Evolutionary conservation across 2,888 invertebrate genomes (phyloP), one percentile per base, ranked within the genome.

Genomic region (Rambutsinella grinnellia): DNA sequence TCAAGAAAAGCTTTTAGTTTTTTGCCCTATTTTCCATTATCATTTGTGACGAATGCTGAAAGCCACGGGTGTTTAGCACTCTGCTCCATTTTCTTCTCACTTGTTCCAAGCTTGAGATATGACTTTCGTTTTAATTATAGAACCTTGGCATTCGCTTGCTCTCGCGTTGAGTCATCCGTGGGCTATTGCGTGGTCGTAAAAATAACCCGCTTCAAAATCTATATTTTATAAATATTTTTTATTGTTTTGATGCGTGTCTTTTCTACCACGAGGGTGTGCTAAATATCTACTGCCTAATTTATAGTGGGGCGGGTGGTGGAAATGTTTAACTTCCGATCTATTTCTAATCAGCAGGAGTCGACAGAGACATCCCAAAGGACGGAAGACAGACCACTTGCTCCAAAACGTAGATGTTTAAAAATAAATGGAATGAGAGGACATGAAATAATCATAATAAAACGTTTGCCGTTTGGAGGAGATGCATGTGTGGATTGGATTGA

Each of bases 61-160:
- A 49, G 54, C 13, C 10, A 54, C 8, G 8, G 23, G 17, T 21
- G 21, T 54, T 54, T 54, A 10, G 17, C 8, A n/a, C n/a, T n/a
- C n/a, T n/a, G n/a, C n/a, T n/a, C n/a, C n/a, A n/a, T n/a, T n/a
- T 23, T 17, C 54, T 54, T 54, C 8, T 23, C 15, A 54, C 23
- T 54, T 21, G 5, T 15, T 23, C 21, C 36, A n/a, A n/a, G n/a
- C n/a, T n/a, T 54, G 23, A 17, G 19, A 36, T 36, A 36, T 36
- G 36, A 23, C 21, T 54, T 23, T 23, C 19, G 23, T 54, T 68
- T 68, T 76, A 76, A 76, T 76, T 76, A 76, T 69, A 76, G 75
- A 76, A 76, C 75, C 75, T 76, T 76, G 75, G 75, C 75, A 76
- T 69, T 76, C 75, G 58, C 56, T 66, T 28, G 75, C n/a, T n/a